These are phyloP conservation scores for Pseudanteris insignis DNA, from an alignment of 2,888 invertebrate genomes.

Conservation along the genomic window DNA sequence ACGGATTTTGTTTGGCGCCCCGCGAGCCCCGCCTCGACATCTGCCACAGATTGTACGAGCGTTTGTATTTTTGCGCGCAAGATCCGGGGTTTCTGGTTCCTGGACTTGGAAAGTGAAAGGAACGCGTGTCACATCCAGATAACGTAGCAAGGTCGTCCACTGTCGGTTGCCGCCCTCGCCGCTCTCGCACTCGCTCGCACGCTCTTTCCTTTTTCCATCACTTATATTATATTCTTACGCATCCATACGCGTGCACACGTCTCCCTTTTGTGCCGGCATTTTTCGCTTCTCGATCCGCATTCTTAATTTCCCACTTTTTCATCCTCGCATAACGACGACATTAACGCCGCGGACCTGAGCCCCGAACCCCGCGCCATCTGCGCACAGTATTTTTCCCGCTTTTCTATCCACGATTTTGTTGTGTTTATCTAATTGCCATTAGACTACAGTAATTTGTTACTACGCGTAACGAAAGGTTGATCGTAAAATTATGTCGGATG, in stretches of 20 bases:
- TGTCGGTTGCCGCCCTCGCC: conserved; percentile 63
- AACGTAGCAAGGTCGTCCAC: conserved; percentile 67
- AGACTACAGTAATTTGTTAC: too few relatives aligned
- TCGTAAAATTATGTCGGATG: too few relatives aligned
- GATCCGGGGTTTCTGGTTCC: conserved; percentile 60
- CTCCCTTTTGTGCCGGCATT: too few relatives aligned
- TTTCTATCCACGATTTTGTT: background rate
- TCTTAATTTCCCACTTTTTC: background rate
- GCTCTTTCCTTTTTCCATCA: conserved; percentile 44
- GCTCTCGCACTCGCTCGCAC: conserved; percentile 50
- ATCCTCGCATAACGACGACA: background rate
- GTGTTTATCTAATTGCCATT: background rate
- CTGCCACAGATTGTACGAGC: conserved; percentile 37
- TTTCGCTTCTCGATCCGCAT: too few relatives aligned
- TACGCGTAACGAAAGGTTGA: too few relatives aligned
- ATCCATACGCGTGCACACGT: conserved; percentile 14
- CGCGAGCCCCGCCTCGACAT: conserved; percentile 15
- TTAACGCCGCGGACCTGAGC: too few relatives aligned
- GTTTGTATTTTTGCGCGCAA: conserved; percentile 53
- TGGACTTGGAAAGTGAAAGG: conserved; percentile 65
- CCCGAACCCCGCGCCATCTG: too few relatives aligned
- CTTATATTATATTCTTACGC: conserved; percentile 30
- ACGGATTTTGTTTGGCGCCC: background rate
- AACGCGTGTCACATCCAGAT: conserved; percentile 61
- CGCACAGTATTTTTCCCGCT: too few relatives aligned